These are phyloP conservation scores for Plodia interpunctella DNA, from an alignment of 1,140 invertebrate species.

Conservation along the genomic window DNA sequence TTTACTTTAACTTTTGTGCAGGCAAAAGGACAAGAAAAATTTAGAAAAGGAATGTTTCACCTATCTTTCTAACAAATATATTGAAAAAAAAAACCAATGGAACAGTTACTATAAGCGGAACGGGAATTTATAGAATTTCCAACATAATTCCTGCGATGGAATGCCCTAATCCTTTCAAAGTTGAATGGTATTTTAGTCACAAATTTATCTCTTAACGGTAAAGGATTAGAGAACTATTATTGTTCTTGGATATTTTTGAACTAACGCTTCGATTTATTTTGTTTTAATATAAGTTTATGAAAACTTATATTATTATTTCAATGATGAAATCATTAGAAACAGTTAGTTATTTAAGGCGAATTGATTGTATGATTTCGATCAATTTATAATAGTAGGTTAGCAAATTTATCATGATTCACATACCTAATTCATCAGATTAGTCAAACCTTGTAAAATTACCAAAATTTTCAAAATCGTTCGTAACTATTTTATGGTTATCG, in stretches of 20 bases:
- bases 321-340: too few relatives aligned
- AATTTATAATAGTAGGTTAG: too few relatives aligned
- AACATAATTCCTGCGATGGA: constrained; percentile 1
- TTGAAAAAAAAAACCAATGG: neutral
- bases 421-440: too few relatives aligned
- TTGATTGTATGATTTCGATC: too few relatives aligned
- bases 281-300: neutral
- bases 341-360: too few relatives aligned
- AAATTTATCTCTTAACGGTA: constrained; percentile 46
- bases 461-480: too few relatives aligned
- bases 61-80: too few relatives aligned
- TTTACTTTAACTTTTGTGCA: too few relatives aligned
- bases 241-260: constrained; percentile 38
- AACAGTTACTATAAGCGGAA: neutral
- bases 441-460: too few relatives aligned
- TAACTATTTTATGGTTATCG: neutral
- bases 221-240: constrained; percentile 57
- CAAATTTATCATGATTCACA: too few relatives aligned
- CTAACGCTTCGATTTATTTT: constrained; percentile 28
- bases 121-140: neutral
- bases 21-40: neutral
- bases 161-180: constrained; percentile 19
- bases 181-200: constrained; percentile 28
- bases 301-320: too few relatives aligned
- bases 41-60: too few relatives aligned